These are phyloP conservation scores for Hiodon alosoides DNA, from an alignment of 2,113 vertebrate species.

Conservation along the genomic window DNA sequence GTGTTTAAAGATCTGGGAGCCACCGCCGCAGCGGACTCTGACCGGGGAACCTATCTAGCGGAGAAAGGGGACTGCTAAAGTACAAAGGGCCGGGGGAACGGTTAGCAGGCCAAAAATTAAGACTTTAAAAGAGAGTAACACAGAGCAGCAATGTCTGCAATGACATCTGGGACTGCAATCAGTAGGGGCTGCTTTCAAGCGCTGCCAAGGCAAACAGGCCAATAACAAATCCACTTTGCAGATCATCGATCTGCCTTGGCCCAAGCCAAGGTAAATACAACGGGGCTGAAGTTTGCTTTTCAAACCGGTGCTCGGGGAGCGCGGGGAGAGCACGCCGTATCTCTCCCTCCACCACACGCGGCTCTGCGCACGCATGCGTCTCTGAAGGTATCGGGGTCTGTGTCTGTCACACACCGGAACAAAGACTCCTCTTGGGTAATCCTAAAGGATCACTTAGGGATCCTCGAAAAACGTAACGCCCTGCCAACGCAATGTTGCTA, in stretches of 20 bases:
- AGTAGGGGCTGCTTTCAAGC: conserved; percentile 89
- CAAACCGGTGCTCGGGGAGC: conserved; percentile 72
- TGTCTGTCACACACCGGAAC: background rate
- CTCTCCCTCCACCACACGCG: conserved; percentile 24
- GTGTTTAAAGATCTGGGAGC: conserved; percentile 12
- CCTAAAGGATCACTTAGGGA: background rate
- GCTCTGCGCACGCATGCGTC: background rate
- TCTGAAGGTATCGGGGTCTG: background rate
- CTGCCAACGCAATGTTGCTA: no score
- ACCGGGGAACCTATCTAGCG: conserved; percentile 30
- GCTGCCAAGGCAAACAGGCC: conserved; percentile 98
- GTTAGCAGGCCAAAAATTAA: conserved; percentile 70
- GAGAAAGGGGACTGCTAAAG: conserved; percentile 38
- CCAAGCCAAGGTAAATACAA: conserved; percentile 91
- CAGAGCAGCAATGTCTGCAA: conserved; percentile 75
- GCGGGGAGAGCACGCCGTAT: conserved; percentile 60
- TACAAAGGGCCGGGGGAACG: conserved; percentile 58
- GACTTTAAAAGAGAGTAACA: conserved; percentile 68
- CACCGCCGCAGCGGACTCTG: conserved; percentile 8
- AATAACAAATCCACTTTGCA: conserved; percentile 99
- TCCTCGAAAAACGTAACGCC: no score
- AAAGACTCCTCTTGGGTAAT: background rate
- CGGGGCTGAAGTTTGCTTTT: conserved; percentile 84
- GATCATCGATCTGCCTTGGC: conserved; percentile 90
- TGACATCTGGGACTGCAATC: conserved; percentile 99